phyloP scores from a whole-genome alignment of 1,140 invertebrate species.

The Lordiphosa mommai region DNA sequence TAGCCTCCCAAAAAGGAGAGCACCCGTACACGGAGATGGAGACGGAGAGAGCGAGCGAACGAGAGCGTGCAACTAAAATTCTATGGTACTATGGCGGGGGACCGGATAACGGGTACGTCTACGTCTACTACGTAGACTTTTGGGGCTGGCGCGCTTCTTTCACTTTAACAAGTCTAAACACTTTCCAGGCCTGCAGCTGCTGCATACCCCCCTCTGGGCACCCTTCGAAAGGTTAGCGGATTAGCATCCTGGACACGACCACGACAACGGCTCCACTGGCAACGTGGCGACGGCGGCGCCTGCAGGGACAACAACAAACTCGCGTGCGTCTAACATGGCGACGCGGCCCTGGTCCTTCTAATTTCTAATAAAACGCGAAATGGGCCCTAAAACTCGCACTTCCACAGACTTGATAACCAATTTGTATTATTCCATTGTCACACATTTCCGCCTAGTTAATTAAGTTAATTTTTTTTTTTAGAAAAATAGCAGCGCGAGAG shows the following conservation, averaged over 20 bases:
- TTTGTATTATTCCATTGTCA: not conserved
- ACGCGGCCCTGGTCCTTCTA: constrained; percentile 36
- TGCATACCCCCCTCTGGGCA: constrained; percentile 19
- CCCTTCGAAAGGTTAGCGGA: not conserved
- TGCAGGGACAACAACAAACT: constrained; percentile 27
- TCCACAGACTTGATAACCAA: too few relatives aligned
- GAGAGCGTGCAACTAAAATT: constrained; percentile 53
- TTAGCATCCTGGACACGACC: constrained; percentile 23
- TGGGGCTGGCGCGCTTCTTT: constrained; percentile 46
- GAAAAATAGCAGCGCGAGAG: not conserved
- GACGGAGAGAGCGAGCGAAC: constrained; percentile 6
- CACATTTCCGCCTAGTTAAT: constrained; percentile 2
- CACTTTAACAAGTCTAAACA: constrained; percentile 12
- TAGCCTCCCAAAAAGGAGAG: constrained; percentile 1
- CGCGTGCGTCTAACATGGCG: constrained; percentile 40
- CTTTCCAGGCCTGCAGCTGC: constrained; percentile 40
- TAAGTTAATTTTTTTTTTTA: not conserved
- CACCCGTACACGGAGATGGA: not conserved
- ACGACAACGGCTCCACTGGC: constrained; percentile 21
- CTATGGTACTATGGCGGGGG: constrained; percentile 27
- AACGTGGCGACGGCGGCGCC: constrained; percentile 38
- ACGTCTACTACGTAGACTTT: constrained; percentile 35
- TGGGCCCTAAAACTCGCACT: too few relatives aligned
- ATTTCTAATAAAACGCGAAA: too few relatives aligned
- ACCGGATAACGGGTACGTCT: constrained; percentile 36